Evolutionary conservation across 2,888 invertebrate genomes (phyloP), one percentile per base, ranked within the genome.

Genomic region (Zhuqinia jingwanae): DNA sequence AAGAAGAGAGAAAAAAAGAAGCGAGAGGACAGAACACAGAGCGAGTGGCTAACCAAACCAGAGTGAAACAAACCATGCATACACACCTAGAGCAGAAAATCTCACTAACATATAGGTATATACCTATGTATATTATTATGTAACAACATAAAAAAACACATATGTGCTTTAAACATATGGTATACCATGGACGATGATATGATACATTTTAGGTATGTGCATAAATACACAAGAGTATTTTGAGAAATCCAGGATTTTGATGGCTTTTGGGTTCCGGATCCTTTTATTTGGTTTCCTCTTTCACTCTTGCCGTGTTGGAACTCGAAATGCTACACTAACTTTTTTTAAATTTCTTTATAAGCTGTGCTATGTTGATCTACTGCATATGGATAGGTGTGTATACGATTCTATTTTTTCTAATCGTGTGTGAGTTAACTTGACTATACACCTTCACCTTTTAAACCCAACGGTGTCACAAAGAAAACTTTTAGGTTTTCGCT

Each of bases 251-350:
- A 58, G 63, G 82, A 82, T 75, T 82, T 82, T 82, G 82, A 82
- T 82, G 75, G 82, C 60, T 73, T 75, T 50, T 22, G 63, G 82
- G 82, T 82, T 82, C 82, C 82, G 82, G 82, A 63, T 82, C 75
- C 82, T 75, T 82, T 82, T 82, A 82, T 82, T 82, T 82, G 82
- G 82, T 82, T 82, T 82, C 75, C 82, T 82, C 75, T 82, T 82
- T 82, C 82, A 82, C 73, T 75, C 63, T 82, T 42, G 65, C 36
- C 65, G 50, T 47, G 78, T 47, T 78, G 78, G 45, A 65, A 65
- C 79, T 80, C 68, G 17, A 80, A 50, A 80, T 30, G 15, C 36
- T 70, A 42, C 56, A 30, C 13, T 20, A 60, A 5, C 13, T 20
- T 11, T 20, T 42, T 1, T 30, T 8, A 6, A 65, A 30, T 42